Evolutionary conservation across 2,113 vertebrate genomes (phyloP).

Genomic region (Pseudorhombus dupliciocellatus): DNA sequence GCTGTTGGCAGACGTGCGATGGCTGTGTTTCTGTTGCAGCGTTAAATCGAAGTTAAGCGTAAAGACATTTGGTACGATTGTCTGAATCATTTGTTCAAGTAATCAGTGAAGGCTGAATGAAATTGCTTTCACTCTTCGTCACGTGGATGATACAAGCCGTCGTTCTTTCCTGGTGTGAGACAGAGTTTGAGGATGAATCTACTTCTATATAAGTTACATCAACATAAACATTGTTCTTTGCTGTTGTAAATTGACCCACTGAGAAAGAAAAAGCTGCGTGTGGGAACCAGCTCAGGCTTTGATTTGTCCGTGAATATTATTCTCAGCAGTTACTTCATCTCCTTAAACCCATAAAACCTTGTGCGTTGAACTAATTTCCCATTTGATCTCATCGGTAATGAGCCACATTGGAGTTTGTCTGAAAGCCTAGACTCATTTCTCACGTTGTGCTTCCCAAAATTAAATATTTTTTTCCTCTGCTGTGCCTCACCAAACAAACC

Average conservation of each 20-base stretch:
- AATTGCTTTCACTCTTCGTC: not conserved
- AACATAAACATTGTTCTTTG: not conserved
- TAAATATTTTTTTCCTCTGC: not conserved
- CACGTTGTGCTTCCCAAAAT: not conserved
- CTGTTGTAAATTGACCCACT: not conserved
- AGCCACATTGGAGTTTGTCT: constrained; percentile 3
- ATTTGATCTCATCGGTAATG: not conserved
- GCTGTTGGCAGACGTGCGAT: no score
- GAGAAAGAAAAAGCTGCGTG: not conserved
- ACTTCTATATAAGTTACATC: constrained; percentile 3
- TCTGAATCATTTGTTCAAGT: not conserved
- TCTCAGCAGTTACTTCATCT: not conserved
- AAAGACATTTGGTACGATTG: no score
- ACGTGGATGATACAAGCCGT: not conserved
- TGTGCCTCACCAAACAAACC: not conserved
- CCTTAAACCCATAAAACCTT: not conserved
- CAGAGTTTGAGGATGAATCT: not conserved
- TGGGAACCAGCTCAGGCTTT: constrained; percentile 16
- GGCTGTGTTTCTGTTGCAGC: no score
- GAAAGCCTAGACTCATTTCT: not conserved
- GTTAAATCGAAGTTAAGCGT: no score
- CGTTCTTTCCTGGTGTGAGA: not conserved
- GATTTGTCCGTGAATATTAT: constrained; percentile 17
- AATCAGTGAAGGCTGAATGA: no score
- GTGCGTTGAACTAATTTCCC: not conserved